Evolutionary conservation across 2,113 vertebrate genomes (phyloP).

Genomic region (Xenopus borealis): DNA sequence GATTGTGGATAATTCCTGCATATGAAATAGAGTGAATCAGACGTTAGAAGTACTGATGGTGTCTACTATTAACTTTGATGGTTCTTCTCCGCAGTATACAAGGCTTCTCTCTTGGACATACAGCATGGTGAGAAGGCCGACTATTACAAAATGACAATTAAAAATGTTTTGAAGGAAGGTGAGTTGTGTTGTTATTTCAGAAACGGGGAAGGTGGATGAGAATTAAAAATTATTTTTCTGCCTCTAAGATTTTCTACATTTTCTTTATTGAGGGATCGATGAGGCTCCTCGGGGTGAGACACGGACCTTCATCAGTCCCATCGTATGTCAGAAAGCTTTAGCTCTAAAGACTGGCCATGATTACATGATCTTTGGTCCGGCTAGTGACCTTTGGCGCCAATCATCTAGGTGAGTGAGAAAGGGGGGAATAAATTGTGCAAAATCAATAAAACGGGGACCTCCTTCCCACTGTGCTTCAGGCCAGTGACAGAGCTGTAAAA

Average conservation of each 20-base stretch:
- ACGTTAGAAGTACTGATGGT: too few species aligned
- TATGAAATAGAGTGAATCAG: too few species aligned
- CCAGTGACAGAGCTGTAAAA: too few species aligned
- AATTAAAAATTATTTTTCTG: neutral
- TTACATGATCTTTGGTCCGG: constrained; percentile 62
- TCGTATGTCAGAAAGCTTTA: constrained; percentile 54
- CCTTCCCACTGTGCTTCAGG: too few species aligned
- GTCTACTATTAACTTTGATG: too few species aligned
- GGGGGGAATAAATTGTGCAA: too few species aligned
- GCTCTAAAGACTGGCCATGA: constrained; percentile 5
- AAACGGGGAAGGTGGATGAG: neutral
- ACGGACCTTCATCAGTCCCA: constrained; percentile 58
- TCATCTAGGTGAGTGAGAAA: constrained; percentile 51
- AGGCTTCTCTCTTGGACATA: constrained; percentile 25
- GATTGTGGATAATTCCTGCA: too few species aligned
- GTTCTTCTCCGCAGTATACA: constrained; percentile 57
- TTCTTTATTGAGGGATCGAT: constrained; percentile 52
- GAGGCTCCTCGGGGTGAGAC: constrained; percentile 30
- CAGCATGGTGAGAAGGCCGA: constrained; percentile 37
- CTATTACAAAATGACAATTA: constrained; percentile 56
- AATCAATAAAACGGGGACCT: too few species aligned
- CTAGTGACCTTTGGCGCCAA: constrained; percentile 56
- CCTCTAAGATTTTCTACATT: neutral
- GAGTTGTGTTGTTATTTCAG: neutral
- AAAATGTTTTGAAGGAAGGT: constrained; percentile 66